phyloP scores from a whole-genome alignment of 2,888 invertebrate species.

The Pasiphila rectangulata region DNA sequence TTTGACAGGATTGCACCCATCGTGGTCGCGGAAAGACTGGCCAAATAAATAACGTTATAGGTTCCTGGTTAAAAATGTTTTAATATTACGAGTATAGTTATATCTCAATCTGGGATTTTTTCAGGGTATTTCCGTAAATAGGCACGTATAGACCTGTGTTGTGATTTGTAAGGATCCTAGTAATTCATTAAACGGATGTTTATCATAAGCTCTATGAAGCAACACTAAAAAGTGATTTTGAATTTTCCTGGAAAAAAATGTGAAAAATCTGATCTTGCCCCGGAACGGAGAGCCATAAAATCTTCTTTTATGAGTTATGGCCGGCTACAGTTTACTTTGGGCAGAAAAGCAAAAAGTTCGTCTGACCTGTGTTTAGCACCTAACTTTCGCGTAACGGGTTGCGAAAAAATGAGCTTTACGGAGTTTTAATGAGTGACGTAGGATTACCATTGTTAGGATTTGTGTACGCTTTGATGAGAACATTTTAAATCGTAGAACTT shows the following conservation, averaged over 20 bases:
- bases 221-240: neutral
- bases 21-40: too few species aligned
- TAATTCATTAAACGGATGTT: too few species aligned
- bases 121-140: too few species aligned
- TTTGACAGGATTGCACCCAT: too few species aligned
- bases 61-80: too few species aligned
- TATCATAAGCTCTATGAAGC: neutral
- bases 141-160: too few species aligned
- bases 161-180: too few species aligned
- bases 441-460: constrained; percentile 2
- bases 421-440: constrained; percentile 18
- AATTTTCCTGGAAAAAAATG: neutral
- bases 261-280: neutral
- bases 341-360: constrained; percentile 13
- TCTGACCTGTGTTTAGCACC: constrained; percentile 13
- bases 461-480: neutral
- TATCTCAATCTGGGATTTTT: too few species aligned
- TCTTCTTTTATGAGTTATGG: constrained; percentile 18
- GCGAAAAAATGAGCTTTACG: constrained; percentile 7
- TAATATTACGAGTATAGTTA: too few species aligned
- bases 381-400: constrained; percentile 11
- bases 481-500: neutral
- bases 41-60: too few species aligned
- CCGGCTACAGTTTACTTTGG: constrained; percentile 9
- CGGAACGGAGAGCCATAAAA: neutral